phyloP scores from a whole-genome alignment of 2,888 invertebrate genomes.

The Lamellibrachia satsuma region DNA sequence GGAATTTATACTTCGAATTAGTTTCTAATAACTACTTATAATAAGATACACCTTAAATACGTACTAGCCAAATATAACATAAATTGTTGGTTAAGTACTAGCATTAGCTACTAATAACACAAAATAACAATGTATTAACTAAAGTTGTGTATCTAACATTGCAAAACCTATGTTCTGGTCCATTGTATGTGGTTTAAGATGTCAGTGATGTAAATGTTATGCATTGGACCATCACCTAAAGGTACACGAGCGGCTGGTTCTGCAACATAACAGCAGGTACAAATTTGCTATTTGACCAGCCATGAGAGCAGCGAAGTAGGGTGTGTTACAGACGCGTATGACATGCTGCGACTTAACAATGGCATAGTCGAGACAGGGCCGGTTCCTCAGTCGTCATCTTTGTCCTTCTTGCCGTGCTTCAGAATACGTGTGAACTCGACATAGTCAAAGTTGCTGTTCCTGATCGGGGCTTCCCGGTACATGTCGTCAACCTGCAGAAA shows the following conservation, averaged over 20 bases:
- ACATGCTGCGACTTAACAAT: background rate
- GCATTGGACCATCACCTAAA: background rate
- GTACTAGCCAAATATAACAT: background rate
- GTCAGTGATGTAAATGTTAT: background rate
- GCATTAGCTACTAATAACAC: background rate
- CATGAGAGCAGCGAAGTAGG: background rate
- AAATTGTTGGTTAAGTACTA: slow-evolving; percentile 14
- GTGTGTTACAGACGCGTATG: too few species aligned
- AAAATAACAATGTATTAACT: background rate
- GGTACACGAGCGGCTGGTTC: background rate
- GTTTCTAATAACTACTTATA: background rate
- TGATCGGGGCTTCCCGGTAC: slow-evolving; percentile 98
- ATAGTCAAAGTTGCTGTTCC: slow-evolving; percentile 94
- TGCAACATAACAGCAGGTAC: background rate
- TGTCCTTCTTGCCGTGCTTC: slow-evolving; percentile 98
- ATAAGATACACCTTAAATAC: background rate
- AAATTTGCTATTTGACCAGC: background rate
- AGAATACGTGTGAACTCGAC: slow-evolving; percentile 98
- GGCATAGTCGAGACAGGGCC: background rate
- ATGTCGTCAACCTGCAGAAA: slow-evolving; percentile 85
- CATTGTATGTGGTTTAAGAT: background rate
- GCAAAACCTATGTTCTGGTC: background rate
- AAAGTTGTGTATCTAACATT: background rate
- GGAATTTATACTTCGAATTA: background rate
- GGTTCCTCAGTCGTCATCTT: slow-evolving; percentile 76